A percentile compares a stretch with the other conserved stretches of the same genome.
Evolutionary conservation across 1,140 invertebrate species (phyloP).

Genomic region (Pseudoatta argentina): DNA sequence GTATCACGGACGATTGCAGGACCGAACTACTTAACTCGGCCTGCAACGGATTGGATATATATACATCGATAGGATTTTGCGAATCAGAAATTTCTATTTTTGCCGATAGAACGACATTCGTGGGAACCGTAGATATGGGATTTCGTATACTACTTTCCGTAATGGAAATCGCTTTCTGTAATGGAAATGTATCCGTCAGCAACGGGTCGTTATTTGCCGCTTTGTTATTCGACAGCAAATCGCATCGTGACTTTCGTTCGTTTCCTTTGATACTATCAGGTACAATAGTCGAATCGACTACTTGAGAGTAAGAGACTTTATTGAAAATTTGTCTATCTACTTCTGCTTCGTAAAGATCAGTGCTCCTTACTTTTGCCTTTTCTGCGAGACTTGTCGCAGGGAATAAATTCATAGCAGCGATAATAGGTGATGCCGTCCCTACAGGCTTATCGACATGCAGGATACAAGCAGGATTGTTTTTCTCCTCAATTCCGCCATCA

Average conservation of each 20-base stretch:
- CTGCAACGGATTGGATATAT: conserved; percentile 58
- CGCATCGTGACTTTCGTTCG: not conserved
- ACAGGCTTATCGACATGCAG: not conserved
- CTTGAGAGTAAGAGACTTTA: conserved; percentile 24
- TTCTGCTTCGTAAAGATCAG: conserved; percentile 13
- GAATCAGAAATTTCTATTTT: not conserved
- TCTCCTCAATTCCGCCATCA: not conserved
- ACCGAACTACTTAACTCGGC: conserved; percentile 73
- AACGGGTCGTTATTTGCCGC: not conserved
- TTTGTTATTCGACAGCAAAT: not conserved
- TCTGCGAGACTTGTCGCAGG: not conserved
- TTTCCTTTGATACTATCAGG: not conserved
- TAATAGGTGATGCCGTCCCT: not conserved
- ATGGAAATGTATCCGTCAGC: not conserved
- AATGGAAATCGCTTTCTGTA: too few relatives aligned
- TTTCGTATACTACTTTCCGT: not conserved
- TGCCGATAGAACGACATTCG: not conserved
- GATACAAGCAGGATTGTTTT: not conserved
- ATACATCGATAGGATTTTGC: not conserved
- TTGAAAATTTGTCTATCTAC: not conserved
- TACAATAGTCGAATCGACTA: conserved; percentile 9
- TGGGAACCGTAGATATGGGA: not conserved
- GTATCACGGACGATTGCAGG: conserved; percentile 74
- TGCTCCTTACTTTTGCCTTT: not conserved
- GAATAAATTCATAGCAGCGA: not conserved